A percentile compares a stretch with the other conserved stretches of the same genome.
Conservation (phyloP, 2,113 vertebrate species). For the Cervus canadensis region DNA sequence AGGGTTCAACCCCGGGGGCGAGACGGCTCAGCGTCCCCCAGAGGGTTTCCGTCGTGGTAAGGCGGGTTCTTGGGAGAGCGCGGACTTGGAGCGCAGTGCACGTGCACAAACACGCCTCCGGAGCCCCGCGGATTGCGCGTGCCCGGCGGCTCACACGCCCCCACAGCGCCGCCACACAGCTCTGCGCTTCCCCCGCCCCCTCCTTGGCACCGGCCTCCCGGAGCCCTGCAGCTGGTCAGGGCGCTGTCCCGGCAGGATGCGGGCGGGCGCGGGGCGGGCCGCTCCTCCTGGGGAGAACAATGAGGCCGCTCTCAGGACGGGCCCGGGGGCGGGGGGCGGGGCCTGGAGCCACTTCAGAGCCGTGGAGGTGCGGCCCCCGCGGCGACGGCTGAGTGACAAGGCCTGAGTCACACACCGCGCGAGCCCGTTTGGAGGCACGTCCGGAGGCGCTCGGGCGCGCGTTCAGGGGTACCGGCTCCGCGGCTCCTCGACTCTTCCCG, state of each 20-base stretch:
- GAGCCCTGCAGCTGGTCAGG: neutral
- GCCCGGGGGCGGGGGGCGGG: conserved; percentile 57
- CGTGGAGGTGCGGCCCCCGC: conserved; percentile 73
- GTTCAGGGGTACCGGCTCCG: conserved; percentile 70
- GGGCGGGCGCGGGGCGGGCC: neutral
- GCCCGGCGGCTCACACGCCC: neutral
- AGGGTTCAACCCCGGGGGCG: too few species aligned
- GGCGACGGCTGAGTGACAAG: conserved; percentile 79
- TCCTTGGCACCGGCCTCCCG: neutral
- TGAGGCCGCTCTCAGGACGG: conserved; percentile 61
- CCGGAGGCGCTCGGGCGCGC: conserved; percentile 65
- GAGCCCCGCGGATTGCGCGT: neutral
- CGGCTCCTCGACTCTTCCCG: conserved; percentile 27
- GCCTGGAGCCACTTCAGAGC: conserved; percentile 79
- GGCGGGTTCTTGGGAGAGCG: neutral
- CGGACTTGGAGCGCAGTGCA: neutral
- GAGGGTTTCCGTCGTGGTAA: neutral
- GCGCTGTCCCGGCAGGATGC: conserved; percentile 40
- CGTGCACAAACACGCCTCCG: neutral
- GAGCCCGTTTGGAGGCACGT: conserved; percentile 77
- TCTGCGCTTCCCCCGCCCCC: neutral
- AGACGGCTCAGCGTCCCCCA: neutral
- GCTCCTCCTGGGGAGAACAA: conserved; percentile 65
- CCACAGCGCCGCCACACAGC: accelerated
- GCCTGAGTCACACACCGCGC: conserved; percentile 76